Evolutionary conservation across 2,888 invertebrate species (phyloP).

Genomic region (Dicyrtomina minuta): DNA sequence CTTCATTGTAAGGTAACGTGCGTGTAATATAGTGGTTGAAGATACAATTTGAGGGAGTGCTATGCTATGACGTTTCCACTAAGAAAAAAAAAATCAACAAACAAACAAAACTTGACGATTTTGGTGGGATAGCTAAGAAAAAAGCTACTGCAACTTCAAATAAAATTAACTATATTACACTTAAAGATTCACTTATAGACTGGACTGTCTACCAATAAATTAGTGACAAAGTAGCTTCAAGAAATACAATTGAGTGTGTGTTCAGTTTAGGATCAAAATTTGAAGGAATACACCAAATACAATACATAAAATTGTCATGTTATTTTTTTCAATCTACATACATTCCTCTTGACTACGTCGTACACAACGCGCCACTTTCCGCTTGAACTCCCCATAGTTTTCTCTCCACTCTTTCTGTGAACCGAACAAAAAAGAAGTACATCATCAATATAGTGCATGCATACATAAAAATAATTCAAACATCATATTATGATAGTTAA

Average conservation of each 20-base stretch:
- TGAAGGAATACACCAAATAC: conserved; percentile 8
- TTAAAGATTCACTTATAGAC: too few relatives aligned
- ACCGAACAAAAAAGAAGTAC: conserved; percentile 24
- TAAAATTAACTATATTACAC: too few relatives aligned
- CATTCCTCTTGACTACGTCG: conserved; percentile 98
- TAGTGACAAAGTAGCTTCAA: background rate
- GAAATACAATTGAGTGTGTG: conserved; percentile 15
- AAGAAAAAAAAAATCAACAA: background rate
- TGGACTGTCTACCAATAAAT: background rate
- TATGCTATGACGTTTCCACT: too few relatives aligned
- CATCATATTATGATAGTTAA: conserved; percentile 1
- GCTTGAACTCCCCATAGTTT: conserved; percentile 93
- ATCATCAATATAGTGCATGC: background rate
- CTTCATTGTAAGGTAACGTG: too few relatives aligned
- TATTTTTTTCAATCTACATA: conserved; percentile 64
- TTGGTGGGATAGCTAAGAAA: background rate
- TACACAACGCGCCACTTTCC: conserved; percentile 96
- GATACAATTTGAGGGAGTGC: too few relatives aligned
- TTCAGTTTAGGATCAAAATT: conserved; percentile 19
- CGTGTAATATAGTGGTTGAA: too few relatives aligned
- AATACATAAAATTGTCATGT: conserved; percentile 9
- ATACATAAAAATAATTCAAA: background rate
- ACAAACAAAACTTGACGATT: background rate
- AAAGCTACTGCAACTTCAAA: too few relatives aligned
- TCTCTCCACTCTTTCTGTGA: conserved; percentile 98